These are phyloP conservation scores for Balaeniceps rex DNA, from an alignment of 2,113 vertebrate genomes.

Conservation along the genomic window DNA sequence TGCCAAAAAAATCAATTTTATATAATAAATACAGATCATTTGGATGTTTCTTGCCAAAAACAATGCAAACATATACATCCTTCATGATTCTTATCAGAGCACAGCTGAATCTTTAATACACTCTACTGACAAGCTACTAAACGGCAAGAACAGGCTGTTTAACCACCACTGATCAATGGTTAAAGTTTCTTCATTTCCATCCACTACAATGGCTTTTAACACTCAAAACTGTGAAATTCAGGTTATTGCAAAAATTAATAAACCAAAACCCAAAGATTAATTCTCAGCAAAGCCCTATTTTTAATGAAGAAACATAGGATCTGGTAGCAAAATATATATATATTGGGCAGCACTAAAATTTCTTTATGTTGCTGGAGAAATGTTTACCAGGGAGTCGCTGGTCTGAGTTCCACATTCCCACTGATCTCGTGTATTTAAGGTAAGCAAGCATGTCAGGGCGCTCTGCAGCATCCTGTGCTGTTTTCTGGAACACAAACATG, in stretches of 20 bases:
- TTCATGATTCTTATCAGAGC: conserved; percentile 56
- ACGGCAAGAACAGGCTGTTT: background rate
- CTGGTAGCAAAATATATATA: background rate
- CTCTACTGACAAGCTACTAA: conserved; percentile 15
- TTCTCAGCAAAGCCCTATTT: background rate
- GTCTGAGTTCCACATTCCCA: background rate
- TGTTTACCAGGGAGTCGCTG: background rate
- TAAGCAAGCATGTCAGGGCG: background rate
- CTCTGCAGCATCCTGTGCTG: background rate
- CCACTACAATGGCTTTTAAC: background rate
- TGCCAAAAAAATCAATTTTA: conserved; percentile 66
- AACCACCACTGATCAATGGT: background rate
- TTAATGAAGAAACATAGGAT: background rate
- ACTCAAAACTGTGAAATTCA: background rate
- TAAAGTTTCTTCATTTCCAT: background rate
- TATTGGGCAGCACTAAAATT: background rate
- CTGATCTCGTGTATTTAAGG: background rate
- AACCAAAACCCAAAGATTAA: background rate
- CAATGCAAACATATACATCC: conserved; percentile 67
- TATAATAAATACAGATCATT: conserved; percentile 58
- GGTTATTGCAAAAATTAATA: background rate
- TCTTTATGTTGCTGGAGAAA: background rate
- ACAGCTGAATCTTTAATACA: conserved; percentile 46
- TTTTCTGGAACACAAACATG: background rate
- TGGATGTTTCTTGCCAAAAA: conserved; percentile 60